Conservation (phyloP, 2,113 vertebrate species). For the Elaphurus davidianus region DNA sequence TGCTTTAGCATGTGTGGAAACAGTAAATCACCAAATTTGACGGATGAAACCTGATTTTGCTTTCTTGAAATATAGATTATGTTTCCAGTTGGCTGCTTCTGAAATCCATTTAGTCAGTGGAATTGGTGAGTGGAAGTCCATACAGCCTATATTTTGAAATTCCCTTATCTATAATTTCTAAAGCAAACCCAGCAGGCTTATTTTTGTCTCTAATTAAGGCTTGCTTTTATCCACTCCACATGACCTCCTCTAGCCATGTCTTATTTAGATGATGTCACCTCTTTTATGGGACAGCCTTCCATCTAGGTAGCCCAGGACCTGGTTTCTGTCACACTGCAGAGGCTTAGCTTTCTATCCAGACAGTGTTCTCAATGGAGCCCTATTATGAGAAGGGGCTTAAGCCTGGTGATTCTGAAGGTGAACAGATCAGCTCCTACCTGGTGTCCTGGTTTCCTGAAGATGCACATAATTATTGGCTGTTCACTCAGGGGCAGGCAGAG, state of each 20-base stretch:
- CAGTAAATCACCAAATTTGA: background rate
- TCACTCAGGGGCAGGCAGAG: background rate
- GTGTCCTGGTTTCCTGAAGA: background rate
- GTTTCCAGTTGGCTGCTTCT: slow-evolving; percentile 50
- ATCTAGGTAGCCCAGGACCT: background rate
- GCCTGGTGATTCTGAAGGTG: background rate
- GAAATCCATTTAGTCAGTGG: slow-evolving; percentile 36
- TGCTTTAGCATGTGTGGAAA: slow-evolving; percentile 4
- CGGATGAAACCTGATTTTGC: slow-evolving; percentile 12
- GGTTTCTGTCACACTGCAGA: background rate
- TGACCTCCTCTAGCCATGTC: background rate
- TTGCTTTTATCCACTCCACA: background rate
- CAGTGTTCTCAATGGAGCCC: fast-evolving
- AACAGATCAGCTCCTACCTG: background rate
- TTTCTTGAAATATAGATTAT: slow-evolving; percentile 48
- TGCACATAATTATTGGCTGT: fast-evolving
- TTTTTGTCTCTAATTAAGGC: slow-evolving; percentile 36
- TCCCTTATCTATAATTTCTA: slow-evolving; percentile 14
- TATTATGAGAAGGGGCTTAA: background rate
- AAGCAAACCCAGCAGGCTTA: slow-evolving; percentile 14
- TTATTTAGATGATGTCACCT: background rate
- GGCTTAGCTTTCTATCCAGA: background rate
- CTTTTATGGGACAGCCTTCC: background rate
- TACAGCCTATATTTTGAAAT: background rate
- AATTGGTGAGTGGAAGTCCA: background rate